Percentiles rank a stretch among this genome's conserved stretches.
These are phyloP conservation scores for Lymantria monacha DNA, from an alignment of 2,888 invertebrate species.

Conservation along the genomic window DNA sequence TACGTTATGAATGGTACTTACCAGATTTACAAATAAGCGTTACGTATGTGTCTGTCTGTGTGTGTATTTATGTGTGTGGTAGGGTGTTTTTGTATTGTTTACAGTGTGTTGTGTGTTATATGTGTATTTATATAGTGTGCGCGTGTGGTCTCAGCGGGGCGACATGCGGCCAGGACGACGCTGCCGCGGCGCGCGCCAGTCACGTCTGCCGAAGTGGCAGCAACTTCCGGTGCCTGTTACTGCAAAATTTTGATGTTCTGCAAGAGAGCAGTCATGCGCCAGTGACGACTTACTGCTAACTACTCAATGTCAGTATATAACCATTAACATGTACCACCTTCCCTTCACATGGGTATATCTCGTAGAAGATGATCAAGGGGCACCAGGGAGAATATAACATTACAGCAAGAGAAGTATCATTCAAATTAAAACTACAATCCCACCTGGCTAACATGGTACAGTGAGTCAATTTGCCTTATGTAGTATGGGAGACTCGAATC, in stretches of 20 bases:
- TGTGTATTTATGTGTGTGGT: no score
- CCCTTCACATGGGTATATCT: no score
- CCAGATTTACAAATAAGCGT: neutral
- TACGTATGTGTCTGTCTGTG: conserved; percentile 4
- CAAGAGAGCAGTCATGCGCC: conserved; percentile 28
- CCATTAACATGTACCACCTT: no score
- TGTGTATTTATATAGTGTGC: conserved; percentile 2
- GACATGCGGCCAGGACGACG: conserved; percentile 48
- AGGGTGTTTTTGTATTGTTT: no score
- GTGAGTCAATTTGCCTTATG: no score
- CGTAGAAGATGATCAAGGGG: no score
- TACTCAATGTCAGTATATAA: no score
- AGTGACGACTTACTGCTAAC: conserved; percentile 9
- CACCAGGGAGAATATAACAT: no score
- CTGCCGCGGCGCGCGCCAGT: conserved; percentile 84
- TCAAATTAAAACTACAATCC: no score
- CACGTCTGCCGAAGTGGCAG: conserved; percentile 98
- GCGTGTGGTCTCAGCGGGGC: conserved; percentile 38
- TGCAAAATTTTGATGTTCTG: conserved; percentile 90
- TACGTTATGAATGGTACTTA: neutral
- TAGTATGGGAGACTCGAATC: no score
- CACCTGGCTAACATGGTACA: no score
- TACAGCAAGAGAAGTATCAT: no score
- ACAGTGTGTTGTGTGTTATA: neutral
- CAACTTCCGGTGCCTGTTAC: conserved; percentile 98